Conservation (phyloP, 2,113 vertebrate genomes). For the Tor tambroides region DNA sequence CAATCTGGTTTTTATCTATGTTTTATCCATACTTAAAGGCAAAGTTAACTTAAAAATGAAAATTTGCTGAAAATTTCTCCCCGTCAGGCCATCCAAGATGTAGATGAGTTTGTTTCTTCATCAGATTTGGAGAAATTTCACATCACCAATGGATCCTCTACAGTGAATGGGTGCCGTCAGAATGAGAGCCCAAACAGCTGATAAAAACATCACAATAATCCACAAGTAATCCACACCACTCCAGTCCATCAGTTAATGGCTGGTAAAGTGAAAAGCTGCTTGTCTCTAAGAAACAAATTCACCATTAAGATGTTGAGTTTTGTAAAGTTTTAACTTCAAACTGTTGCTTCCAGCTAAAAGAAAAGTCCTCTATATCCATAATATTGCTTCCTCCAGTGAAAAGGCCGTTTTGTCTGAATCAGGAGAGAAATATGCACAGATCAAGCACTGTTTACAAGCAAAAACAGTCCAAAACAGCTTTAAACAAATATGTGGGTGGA, state of each 20-base stretch:
- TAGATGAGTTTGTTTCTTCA: not conserved
- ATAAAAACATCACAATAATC: not conserved
- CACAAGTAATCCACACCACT: no score
- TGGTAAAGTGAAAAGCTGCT: not conserved
- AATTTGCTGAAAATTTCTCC: not conserved
- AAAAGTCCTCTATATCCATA: no score
- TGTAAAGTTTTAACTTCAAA: not conserved
- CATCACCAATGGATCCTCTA: not conserved
- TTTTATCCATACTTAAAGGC: slow-evolving; percentile 22
- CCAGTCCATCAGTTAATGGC: no score
- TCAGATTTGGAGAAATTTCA: not conserved
- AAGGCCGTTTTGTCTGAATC: not conserved
- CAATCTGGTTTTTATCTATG: slow-evolving; percentile 49
- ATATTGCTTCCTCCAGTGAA: no score
- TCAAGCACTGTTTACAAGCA: no score
- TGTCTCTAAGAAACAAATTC: not conserved
- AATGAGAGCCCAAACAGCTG: not conserved
- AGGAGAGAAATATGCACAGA: not conserved
- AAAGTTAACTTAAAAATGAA: not conserved
- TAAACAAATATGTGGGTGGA: not conserved
- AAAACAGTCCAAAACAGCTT: not conserved
- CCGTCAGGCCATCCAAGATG: not conserved
- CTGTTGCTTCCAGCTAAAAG: no score
- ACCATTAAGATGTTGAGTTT: no score
- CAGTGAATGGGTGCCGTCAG: not conserved